Percentiles rank a stretch among this genome's conserved stretches.
phyloP scores from a whole-genome alignment of 2,797 vertebrate species.

The Chaenodraco wilsoni region DNA sequence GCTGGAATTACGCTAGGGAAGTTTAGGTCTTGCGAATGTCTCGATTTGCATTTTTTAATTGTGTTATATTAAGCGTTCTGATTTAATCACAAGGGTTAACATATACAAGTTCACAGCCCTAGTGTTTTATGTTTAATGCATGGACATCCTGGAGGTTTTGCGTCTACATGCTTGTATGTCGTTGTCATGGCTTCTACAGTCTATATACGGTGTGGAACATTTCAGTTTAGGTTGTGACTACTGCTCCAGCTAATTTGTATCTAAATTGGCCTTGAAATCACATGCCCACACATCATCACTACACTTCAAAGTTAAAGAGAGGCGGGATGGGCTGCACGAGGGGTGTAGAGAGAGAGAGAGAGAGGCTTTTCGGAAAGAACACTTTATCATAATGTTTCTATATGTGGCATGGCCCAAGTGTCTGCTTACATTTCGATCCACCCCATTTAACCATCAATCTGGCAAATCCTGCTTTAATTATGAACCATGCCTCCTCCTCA shows the following conservation, averaged over 20 bases:
- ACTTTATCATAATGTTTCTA: slow-evolving; percentile 12
- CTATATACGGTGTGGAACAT: neutral
- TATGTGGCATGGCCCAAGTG: slow-evolving; percentile 19
- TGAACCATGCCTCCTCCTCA: slow-evolving; percentile 50
- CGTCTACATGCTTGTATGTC: neutral
- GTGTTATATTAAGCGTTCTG: too few species aligned
- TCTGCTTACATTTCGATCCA: slow-evolving; percentile 48
- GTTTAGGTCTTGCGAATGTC: too few species aligned
- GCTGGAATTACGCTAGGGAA: too few species aligned
- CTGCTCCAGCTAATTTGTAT: neutral
- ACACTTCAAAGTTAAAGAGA: neutral
- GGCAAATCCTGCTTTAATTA: slow-evolving; percentile 71
- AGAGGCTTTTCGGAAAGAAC: neutral
- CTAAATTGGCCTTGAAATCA: neutral
- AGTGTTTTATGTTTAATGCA: too few species aligned
- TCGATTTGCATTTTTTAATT: too few species aligned
- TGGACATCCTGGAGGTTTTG: slow-evolving; percentile 8
- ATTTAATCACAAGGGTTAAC: too few species aligned
- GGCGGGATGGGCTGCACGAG: neutral
- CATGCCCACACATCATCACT: neutral
- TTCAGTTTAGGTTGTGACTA: neutral
- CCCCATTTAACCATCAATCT: slow-evolving; percentile 66
- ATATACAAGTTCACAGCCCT: too few species aligned
- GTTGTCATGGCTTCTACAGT: neutral
- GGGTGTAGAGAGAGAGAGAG: neutral